phyloP scores from a whole-genome alignment of 2,113 vertebrate species.

The Clupea harengus region DNA sequence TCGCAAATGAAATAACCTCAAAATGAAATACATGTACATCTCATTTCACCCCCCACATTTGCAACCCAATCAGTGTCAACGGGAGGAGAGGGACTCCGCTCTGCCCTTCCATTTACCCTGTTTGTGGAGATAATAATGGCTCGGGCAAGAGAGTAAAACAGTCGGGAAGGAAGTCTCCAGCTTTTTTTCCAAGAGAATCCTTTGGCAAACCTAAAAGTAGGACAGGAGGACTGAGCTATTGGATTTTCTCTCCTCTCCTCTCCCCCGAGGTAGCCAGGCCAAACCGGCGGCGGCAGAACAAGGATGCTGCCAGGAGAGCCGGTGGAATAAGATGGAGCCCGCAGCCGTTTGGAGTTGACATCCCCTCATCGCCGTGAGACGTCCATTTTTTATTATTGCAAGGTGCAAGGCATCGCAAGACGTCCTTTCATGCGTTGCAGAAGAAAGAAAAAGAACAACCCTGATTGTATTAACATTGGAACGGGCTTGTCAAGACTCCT shows the following conservation, averaged over 20 bases:
- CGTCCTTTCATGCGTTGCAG: not conserved
- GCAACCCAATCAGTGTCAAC: constrained; percentile 53
- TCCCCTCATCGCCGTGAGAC: not conserved
- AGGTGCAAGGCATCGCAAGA: no score
- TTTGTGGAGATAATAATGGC: constrained; percentile 43
- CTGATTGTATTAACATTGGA: not conserved
- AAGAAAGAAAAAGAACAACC: not conserved
- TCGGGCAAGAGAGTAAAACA: constrained; percentile 30
- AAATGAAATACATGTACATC: constrained; percentile 57
- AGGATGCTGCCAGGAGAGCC: constrained; percentile 25
- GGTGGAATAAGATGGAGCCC: not conserved
- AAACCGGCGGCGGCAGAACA: constrained; percentile 24
- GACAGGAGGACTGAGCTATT: constrained; percentile 39
- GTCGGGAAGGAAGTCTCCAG: constrained; percentile 21
- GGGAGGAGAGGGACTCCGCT: constrained; percentile 29
- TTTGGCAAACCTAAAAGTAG: constrained; percentile 46
- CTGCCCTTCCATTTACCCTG: constrained; percentile 44
- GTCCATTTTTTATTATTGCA: not conserved
- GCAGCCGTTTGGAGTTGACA: not conserved
- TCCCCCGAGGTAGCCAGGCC: not conserved
- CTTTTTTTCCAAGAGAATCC: constrained; percentile 41
- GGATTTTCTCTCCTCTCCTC: constrained; percentile 25
- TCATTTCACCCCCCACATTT: constrained; percentile 49
- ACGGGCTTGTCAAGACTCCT: not conserved
- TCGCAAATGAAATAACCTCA: constrained; percentile 52